Percentiles rank a stretch among this genome's conserved stretches.
phyloP scores from a whole-genome alignment of 2,888 invertebrate species.

The Zaprionus lineosus region DNA sequence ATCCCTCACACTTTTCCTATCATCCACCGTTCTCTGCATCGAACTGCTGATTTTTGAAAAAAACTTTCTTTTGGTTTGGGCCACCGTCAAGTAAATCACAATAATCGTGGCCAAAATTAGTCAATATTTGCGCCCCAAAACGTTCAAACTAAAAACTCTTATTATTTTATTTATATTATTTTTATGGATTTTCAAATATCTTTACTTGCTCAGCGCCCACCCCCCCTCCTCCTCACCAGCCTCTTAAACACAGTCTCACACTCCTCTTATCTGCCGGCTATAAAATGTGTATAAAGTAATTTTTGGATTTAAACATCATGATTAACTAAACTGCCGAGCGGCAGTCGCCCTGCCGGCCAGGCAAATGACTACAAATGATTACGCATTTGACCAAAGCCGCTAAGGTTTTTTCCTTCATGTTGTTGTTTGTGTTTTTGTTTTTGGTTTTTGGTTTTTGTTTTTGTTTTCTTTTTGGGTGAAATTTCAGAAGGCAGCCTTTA shows the following conservation, averaged over 20 bases:
- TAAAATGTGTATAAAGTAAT: slow-evolving; percentile 72
- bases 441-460: too few relatives aligned
- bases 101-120: slow-evolving; percentile 80
- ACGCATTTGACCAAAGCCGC: slow-evolving; percentile 60
- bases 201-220: background rate
- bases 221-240: slow-evolving; percentile 1
- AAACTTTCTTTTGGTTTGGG: slow-evolving; percentile 60
- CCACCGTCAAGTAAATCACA: slow-evolving; percentile 65
- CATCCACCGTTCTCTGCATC: too few relatives aligned
- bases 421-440: too few relatives aligned
- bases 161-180: slow-evolving; percentile 61
- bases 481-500: slow-evolving; percentile 44
- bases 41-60: too few relatives aligned
- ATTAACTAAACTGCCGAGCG: slow-evolving; percentile 62
- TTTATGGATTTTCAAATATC: slow-evolving; percentile 26
- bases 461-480: too few relatives aligned
- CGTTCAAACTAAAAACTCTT: slow-evolving; percentile 61
- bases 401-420: too few relatives aligned
- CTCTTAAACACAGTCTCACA: too few relatives aligned
- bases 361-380: slow-evolving; percentile 75
- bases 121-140: slow-evolving; percentile 78
- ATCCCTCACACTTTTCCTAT: too few relatives aligned
- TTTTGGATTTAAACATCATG: slow-evolving; percentile 73
- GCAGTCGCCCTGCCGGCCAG: slow-evolving; percentile 31
- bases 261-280: slow-evolving; percentile 10